Conservation (phyloP, 64 coral and sea anemone species). For the Stichodactyla mertensii region DNA sequence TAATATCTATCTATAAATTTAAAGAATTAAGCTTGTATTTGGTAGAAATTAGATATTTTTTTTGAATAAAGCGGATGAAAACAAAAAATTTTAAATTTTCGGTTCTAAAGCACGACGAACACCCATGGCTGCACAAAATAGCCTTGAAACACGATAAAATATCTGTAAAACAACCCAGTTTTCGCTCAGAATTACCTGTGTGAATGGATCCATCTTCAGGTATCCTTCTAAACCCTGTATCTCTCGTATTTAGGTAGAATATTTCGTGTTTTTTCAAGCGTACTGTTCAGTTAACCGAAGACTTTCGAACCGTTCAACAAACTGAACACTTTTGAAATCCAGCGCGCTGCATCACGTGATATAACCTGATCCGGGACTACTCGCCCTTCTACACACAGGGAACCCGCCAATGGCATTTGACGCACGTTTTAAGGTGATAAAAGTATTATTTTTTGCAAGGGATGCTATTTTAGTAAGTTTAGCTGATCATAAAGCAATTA, state of each 20-base stretch:
- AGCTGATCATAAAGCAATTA: no score
- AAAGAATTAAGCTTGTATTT: no score
- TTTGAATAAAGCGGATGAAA: neutral
- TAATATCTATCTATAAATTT: no score
- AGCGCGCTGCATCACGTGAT: slow-evolving; percentile 13
- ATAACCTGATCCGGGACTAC: neutral
- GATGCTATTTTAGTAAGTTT: no score
- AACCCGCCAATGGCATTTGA: neutral
- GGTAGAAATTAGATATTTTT: neutral
- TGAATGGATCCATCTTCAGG: neutral
- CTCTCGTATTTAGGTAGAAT: neutral
- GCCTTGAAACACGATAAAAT: neutral
- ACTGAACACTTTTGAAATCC: slow-evolving; percentile 24
- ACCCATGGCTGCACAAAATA: neutral
- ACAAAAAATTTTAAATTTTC: neutral
- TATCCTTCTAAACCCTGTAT: neutral
- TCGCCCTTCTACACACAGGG: neutral
- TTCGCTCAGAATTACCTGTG: neutral
- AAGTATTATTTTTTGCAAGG: no score
- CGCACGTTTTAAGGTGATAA: neutral
- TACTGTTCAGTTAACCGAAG: slow-evolving; percentile 5
- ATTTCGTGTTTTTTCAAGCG: neutral
- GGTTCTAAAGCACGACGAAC: neutral
- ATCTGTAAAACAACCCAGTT: neutral
- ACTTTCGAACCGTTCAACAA: slow-evolving; percentile 18